Conservation (phyloP, 2,113 vertebrate genomes). For the Budorcas taxicolor region DNA sequence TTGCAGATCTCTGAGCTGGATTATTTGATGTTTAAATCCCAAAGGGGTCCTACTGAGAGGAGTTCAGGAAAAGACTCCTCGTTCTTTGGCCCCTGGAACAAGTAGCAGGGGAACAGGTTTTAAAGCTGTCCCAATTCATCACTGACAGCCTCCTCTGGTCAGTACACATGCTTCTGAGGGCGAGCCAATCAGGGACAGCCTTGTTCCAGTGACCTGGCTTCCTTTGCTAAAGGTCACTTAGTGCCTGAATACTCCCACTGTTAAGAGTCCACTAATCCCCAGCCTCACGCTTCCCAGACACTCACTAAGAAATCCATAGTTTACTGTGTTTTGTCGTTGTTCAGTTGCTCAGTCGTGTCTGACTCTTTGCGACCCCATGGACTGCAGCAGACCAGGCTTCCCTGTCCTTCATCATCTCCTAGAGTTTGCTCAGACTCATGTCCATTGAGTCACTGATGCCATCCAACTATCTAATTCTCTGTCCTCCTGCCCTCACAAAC, state of each 20-base stretch:
- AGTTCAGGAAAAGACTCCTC: background rate
- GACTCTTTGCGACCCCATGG: background rate
- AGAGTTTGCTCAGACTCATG: background rate
- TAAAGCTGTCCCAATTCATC: background rate
- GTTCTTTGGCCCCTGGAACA: background rate
- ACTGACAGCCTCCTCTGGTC: rapidly evolving
- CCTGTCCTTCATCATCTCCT: background rate
- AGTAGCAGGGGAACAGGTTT: background rate
- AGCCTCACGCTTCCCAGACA: background rate
- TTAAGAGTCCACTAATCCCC: background rate
- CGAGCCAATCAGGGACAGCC: background rate
- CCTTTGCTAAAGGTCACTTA: background rate
- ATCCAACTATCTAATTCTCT: background rate
- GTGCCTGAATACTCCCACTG: background rate
- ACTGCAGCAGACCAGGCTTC: background rate
- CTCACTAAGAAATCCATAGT: background rate
- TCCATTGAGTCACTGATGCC: background rate
- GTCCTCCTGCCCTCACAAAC: background rate
- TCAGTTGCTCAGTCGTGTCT: background rate
- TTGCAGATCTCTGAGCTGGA: background rate
- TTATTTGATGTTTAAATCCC: background rate
- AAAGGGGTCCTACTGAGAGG: background rate
- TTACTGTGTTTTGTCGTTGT: background rate
- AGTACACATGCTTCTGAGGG: background rate
- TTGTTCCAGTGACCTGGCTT: background rate